phyloP scores from a whole-genome alignment of 1,140 invertebrate genomes.

The Scylla paramamosain region DNA sequence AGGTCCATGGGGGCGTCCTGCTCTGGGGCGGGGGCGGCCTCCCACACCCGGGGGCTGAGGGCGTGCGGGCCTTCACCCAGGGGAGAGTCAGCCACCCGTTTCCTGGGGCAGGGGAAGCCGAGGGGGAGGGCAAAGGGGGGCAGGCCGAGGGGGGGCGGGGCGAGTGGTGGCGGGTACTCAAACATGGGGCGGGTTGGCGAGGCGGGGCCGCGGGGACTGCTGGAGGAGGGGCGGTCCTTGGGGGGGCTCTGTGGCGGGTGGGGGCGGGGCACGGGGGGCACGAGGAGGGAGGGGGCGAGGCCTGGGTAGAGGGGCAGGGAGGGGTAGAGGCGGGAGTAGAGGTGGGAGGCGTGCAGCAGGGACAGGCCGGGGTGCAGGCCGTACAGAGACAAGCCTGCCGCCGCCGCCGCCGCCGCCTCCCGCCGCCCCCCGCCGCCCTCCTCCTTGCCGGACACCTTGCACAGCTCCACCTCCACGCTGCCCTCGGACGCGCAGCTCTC shows the following conservation, averaged over 20 bases:
- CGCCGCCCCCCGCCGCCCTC: constrained; percentile 54
- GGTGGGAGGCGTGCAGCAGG: constrained; percentile 76
- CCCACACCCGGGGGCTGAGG: constrained; percentile 50
- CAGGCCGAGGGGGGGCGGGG: not conserved
- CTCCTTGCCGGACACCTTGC: constrained; percentile 55
- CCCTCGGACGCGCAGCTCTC: constrained; percentile 75
- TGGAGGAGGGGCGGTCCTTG: constrained; percentile 53
- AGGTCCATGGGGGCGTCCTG: constrained; percentile 77
- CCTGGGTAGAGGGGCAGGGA: constrained; percentile 71
- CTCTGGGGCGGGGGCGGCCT: constrained; percentile 69
- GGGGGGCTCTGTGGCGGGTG: constrained; percentile 67
- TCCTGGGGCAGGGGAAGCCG: constrained; percentile 58
- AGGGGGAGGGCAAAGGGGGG: constrained; percentile 58
- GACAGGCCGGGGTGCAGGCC: constrained; percentile 76
- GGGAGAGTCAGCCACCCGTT: constrained; percentile 74
- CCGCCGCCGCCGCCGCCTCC: constrained; percentile 38
- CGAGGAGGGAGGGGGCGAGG: constrained; percentile 60
- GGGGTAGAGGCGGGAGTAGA: constrained; percentile 75
- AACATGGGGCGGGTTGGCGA: constrained; percentile 31
- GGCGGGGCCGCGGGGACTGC: constrained; percentile 23
- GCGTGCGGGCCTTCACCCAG: constrained; percentile 26
- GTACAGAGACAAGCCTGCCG: constrained; percentile 70
- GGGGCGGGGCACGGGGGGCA: constrained; percentile 32
- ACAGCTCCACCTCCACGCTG: constrained; percentile 73
- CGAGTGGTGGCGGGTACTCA: constrained; percentile 44